A percentile compares a stretch with the other conserved stretches of the same genome.
Conservation (phyloP, 2,797 vertebrate genomes). For the Enteromius argenteus region DNA sequence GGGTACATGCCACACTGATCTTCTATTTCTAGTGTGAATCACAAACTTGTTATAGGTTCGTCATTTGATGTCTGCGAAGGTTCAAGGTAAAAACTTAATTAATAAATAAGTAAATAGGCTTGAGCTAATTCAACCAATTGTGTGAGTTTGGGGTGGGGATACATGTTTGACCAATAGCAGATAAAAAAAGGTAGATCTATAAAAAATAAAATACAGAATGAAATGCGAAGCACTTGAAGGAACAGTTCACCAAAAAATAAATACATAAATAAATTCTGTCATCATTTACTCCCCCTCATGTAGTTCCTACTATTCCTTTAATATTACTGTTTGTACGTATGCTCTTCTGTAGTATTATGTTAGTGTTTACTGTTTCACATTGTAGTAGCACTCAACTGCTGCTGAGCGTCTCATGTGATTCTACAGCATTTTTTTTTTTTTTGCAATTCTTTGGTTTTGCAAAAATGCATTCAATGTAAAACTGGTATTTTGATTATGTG, state of each 20-base stretch:
- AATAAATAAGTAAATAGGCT: not conserved
- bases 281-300: no score
- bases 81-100: not conserved
- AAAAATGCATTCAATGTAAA: not conserved
- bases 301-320: not conserved
- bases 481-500: not conserved
- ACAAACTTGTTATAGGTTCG: not conserved
- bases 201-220: no score
- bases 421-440: not conserved
- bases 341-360: not conserved
- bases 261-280: no score
- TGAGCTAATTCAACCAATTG: not conserved
- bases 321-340: not conserved
- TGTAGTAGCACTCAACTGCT: not conserved
- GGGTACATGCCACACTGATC: not conserved
- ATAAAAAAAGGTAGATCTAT: no score
- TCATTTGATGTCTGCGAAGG: not conserved
- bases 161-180: no score
- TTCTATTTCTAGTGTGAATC: not conserved
- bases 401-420: not conserved
- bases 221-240: no score
- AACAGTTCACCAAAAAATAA: no score
- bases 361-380: not conserved
- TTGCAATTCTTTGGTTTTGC: not conserved
- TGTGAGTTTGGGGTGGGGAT: no score